A percentile compares a stretch with the other conserved stretches of the same genome.
Conservation (phyloP, 2,888 invertebrate species). For the Endomychus coccineus region DNA sequence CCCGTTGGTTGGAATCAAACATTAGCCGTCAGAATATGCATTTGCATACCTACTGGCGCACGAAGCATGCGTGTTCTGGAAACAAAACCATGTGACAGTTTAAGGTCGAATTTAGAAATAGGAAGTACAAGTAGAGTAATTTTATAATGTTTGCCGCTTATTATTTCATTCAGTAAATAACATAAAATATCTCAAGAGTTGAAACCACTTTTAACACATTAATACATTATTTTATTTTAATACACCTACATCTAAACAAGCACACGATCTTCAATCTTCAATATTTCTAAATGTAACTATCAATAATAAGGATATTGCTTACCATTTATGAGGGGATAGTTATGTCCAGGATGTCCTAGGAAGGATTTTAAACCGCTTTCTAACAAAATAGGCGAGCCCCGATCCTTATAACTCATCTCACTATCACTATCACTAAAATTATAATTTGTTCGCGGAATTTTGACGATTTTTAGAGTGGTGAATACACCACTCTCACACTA, state of each 20-base stretch:
- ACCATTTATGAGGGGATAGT: slow-evolving; percentile 72
- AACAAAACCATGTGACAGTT: slow-evolving; percentile 16
- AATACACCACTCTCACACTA: slow-evolving; percentile 26
- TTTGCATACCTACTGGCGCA: no score
- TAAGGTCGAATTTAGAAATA: slow-evolving; percentile 18
- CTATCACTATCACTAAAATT: slow-evolving; percentile 47
- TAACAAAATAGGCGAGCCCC: slow-evolving; percentile 75
- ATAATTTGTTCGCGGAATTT: slow-evolving; percentile 43
- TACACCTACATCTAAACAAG: no score
- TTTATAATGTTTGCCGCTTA: no score
- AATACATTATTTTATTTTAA: no score
- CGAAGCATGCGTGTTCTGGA: slow-evolving; percentile 9
- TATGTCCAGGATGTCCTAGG: slow-evolving; percentile 75
- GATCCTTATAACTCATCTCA: slow-evolving; percentile 87
- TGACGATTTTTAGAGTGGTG: slow-evolving; percentile 34
- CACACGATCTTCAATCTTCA: no score
- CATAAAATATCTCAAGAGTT: no score
- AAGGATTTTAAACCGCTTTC: slow-evolving; percentile 83
- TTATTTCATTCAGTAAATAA: no score
- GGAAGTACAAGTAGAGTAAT: no score
- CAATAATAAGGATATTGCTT: slow-evolving; percentile 45
- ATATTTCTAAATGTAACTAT: no score
- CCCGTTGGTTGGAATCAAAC: no score
- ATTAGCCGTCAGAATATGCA: no score
- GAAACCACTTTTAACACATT: no score